Base-by-base conservation (phyloP, 2,113 vertebrate species). In the Amblyornis subalaris region DNA sequence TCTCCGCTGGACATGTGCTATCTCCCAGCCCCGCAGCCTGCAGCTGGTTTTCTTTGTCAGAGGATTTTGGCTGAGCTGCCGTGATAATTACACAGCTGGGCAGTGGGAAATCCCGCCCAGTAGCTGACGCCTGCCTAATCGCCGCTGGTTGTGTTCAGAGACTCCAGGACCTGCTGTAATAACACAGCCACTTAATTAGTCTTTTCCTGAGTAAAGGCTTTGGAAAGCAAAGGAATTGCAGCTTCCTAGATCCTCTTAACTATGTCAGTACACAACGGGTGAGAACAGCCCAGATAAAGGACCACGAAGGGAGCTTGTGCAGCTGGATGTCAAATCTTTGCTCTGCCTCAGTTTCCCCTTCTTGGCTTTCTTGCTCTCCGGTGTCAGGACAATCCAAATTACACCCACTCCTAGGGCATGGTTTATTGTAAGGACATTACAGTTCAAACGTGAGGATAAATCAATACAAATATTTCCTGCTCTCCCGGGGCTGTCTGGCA, bases 111-210 rank as follows among this genome's bases (percentile, higher is more conserved):
- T 91, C 78, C 82, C 65, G 51, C 94, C 92, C 80, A 90, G 95
- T 78, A 95, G 95, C 95, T 95, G 96, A 93, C 70, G 89, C 97
- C 95, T 90, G 92, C 54, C 73, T 96, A 93, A 96, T 93, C 65
- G 67, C 92, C 8, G 50, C 90, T 93, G 93, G 82, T 93, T 74
- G 70, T 93, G 82, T 47, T 92, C 6, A 0, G 93, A 93, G 95
- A 47, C 90, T 92, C 2, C 33, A 82, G 71, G 91, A 97, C 93
- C 93, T 96, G 90, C 89, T 96, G 95, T 81, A 97, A 97, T 96
- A 96, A 95, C 95, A 95, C 93, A 22, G 9, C 80, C 87, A 80
- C 88, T 95, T 96, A 96, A 97, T 95, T 96, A 95, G 93, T 86
- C 90, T 94, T 93, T 96, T 97, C 95, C 97, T 96, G 93, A 95